Base-by-base conservation (phyloP, 2,888 invertebrate genomes). In the Drosophila bunnanda region DNA sequence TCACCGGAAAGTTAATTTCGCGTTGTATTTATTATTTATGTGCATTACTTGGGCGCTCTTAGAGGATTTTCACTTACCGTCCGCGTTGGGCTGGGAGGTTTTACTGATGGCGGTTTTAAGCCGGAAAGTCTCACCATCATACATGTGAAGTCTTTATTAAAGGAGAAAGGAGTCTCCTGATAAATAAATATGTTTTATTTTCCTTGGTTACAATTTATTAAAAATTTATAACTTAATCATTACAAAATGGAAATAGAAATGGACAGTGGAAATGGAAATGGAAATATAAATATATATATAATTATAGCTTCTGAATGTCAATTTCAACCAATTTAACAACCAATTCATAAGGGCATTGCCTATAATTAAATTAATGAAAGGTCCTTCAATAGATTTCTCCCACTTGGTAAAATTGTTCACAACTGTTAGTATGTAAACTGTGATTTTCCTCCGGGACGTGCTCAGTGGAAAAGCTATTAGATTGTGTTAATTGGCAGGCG, bases 21-120 rank as follows among this genome's bases (percentile, higher is more conserved):
- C 76, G 78, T 78, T 83, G 79, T 84, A 78, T 84, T 85, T 82
- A 84, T 84, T 85, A 85, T 84, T 84, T 82, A 84, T 84, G 86
- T 82, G 79, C 86, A 79, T 80, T 83, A 80, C 83, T 81, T 77
- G 67, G 79, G 67, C 54, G 73, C 75, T 83, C 65, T 83, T 75
- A 81, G 81, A 80, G 81, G 81, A 80, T 81, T 81, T 83, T 83
- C 83, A 83, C 81, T 81, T 81, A 80, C 64, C 74, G 52, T 67
- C 22, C 32, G 4, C 46, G 71, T 54, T 61, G 58, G 22, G 39
- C 34, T 20, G 41, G 55, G 56, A 43, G 44, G 32, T 15, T 44
- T 32, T 36, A 34, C 50, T 76, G 50, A 32, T 34, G 50, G 50
- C 32, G 32, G 50, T 50, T 52, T 34, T 6, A 34, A 34, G 34